Evolutionary conservation across 2,888 invertebrate genomes (phyloP), one percentile per base, ranked within the genome.

Genomic region (Hypolimnas misippus): DNA sequence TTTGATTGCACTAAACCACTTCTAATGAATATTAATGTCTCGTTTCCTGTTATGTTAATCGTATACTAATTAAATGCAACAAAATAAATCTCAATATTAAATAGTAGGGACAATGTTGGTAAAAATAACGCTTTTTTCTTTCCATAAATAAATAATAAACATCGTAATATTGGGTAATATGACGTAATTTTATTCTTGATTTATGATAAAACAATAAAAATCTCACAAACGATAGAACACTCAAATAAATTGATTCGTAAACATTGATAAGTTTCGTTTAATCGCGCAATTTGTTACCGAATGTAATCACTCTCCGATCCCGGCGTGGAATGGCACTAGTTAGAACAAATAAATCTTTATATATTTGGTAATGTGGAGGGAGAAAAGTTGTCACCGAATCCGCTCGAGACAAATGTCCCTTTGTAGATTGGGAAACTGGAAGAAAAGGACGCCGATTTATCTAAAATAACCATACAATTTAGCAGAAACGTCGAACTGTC

Each of bases 391-490:
- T 76, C 78, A 73, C 75, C 78, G 77, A 81, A 86, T 83, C 77
- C 80, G 76, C 82, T 82, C 77, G 79, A 86, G 87, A 89, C 86
- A 89, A 90, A 90, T 87, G 84, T 81, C 77, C 80, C 77, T 84
- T 86, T 84, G 80, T 82, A 83, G 86, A 89, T 85, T 86, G 83
- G 84, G 77, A 82, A 85, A 87, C 80, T 83, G 81, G 79, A 78
- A 78, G 79, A 81, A 78, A 84, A 84, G 83, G 82, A 83, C 79
- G 82, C 78, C 84, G 82, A 91, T 92, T 89, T 89, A 88, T 90
- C 87, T 87, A 82, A 88, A 89, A 91, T 87, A 89, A 86, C 86
- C 86, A 85, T 87, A 87, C 86, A 87, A 87, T 88, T 87, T 87
- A 81, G 82, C 82, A 76, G 76, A 81, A 82, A 83, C 74, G 85